These are phyloP conservation scores for Channa striata DNA, from an alignment of 2,797 vertebrate genomes.

Conservation along the genomic window DNA sequence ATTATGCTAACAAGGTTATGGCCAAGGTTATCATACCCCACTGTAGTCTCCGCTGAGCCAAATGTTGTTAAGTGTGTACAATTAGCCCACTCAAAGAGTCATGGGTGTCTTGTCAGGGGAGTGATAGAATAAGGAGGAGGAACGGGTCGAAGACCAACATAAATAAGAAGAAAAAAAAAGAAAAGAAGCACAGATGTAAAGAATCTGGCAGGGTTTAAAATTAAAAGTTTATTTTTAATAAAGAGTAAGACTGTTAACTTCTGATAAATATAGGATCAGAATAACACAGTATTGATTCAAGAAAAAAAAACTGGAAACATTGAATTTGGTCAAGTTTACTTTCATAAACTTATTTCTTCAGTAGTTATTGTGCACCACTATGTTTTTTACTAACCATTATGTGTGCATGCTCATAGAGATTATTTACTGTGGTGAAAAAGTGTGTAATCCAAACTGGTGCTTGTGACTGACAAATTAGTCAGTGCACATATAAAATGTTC, in stretches of 20 bases:
- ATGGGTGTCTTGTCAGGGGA: slow-evolving; percentile 58
- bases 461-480: neutral
- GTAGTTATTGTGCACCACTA: slow-evolving; percentile 1
- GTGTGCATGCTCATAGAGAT: neutral
- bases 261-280: slow-evolving; percentile 37
- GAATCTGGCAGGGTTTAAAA: neutral
- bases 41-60: slow-evolving; percentile 53
- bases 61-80: slow-evolving; percentile 65
- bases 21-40: slow-evolving; percentile 61
- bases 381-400: neutral
- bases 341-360: slow-evolving; percentile 24
- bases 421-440: neutral
- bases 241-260: slow-evolving; percentile 8
- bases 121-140: slow-evolving; percentile 2
- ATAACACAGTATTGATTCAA: slow-evolving; percentile 38
- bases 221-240: neutral
- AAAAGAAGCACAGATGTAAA: slow-evolving; percentile 34
- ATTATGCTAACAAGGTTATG: slow-evolving; percentile 75
- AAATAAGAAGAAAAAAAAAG: slow-evolving; percentile 48
- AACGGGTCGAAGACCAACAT: slow-evolving; percentile 29
- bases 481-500: neutral
- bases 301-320: slow-evolving; percentile 2
- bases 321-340: slow-evolving; percentile 1
- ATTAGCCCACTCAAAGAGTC: slow-evolving; percentile 70
- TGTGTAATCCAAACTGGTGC: neutral